Evolutionary conservation across 1,140 invertebrate species (phyloP).

Genomic region (Notospermus geniculatus): DNA sequence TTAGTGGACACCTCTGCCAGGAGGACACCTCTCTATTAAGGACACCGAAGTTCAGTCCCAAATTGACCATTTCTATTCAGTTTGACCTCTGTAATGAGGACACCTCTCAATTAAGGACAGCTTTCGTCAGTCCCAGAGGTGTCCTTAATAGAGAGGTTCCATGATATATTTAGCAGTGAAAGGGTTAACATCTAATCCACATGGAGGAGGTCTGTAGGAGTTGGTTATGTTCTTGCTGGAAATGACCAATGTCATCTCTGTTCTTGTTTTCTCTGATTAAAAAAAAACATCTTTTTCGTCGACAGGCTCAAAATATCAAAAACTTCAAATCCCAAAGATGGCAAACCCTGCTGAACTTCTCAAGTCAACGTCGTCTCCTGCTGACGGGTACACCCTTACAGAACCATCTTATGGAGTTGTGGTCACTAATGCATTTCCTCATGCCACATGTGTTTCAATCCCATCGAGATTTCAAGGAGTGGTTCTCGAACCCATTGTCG

Average conservation of each 20-base stretch:
- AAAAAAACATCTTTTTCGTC: conserved; percentile 7
- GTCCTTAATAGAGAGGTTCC: too few species aligned
- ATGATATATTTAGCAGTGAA: too few species aligned
- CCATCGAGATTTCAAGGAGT: conserved; percentile 93
- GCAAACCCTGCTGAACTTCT: conserved; percentile 96
- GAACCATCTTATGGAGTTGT: conserved; percentile 98
- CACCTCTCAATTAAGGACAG: too few species aligned
- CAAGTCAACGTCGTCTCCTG: conserved; percentile 88
- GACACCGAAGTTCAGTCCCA: too few species aligned
- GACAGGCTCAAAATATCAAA: conserved; percentile 95
- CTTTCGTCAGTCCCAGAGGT: too few species aligned
- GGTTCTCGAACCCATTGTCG: conserved; percentile 98
- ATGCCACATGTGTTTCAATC: conserved; percentile 99
- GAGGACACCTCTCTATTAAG: too few species aligned
- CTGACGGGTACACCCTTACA: conserved; percentile 98
- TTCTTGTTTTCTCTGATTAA: neutral
- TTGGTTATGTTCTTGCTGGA: too few species aligned
- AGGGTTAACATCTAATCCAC: too few species aligned
- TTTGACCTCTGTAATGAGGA: too few species aligned
- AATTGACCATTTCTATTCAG: too few species aligned
- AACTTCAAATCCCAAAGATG: conserved; percentile 99
- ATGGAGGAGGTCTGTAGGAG: too few species aligned
- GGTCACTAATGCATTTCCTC: conserved; percentile 99
- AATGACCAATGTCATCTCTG: neutral
- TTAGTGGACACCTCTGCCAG: too few species aligned